A percentile compares a stretch with the other conserved stretches of the same genome.
Conservation (phyloP, 64 coral and sea anemone species). For the Dendronephthya gigantea region DNA sequence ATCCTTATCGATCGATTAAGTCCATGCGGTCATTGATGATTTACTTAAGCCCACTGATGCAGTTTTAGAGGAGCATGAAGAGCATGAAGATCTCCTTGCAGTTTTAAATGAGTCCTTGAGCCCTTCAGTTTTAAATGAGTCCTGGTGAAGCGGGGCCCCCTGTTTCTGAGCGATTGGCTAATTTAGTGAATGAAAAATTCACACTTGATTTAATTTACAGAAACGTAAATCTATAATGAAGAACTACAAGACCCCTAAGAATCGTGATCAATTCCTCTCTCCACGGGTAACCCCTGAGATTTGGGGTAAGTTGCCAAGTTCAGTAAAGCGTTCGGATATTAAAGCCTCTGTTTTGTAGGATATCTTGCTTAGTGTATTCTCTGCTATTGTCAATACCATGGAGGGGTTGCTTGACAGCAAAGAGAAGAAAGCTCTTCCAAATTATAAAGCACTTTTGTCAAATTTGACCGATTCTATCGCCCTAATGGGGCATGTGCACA, state of each 20-base stretch:
- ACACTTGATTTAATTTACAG: too few relatives aligned
- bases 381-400: not conserved
- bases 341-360: not conserved
- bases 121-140: too few relatives aligned
- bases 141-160: not conserved
- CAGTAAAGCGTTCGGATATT: not conserved
- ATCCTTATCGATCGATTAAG: too few relatives aligned
- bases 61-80: too few relatives aligned
- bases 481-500: not conserved
- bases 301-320: too few relatives aligned
- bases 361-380: not conserved
- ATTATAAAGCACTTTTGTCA: not conserved
- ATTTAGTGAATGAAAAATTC: too few relatives aligned
- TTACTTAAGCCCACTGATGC: not conserved
- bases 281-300: too few relatives aligned
- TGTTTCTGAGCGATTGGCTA: not conserved
- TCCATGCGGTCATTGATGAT: not conserved
- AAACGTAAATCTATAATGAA: too few relatives aligned
- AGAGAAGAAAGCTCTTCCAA: not conserved
- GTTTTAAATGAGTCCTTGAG: not conserved
- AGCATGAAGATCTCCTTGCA: too few relatives aligned
- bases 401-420: not conserved
- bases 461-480: not conserved
- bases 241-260: too few relatives aligned
- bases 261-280: too few relatives aligned